Conservation (phyloP, 2,888 invertebrate species). For the Luperina testacea region DNA sequence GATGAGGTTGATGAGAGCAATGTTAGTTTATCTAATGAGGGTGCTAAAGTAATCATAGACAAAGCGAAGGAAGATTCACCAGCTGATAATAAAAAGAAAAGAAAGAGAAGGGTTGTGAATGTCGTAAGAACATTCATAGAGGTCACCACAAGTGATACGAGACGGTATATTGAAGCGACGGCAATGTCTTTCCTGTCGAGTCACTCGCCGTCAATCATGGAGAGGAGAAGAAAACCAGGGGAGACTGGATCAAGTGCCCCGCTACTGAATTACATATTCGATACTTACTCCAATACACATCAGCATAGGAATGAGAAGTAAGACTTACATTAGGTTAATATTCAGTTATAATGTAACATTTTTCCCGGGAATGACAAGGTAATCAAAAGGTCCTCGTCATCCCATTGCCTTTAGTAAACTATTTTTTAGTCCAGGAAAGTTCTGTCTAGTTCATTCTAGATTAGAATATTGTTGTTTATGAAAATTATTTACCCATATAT, state of each 20-base stretch:
- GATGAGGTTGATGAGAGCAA: conserved; percentile 53
- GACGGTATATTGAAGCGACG: conserved; percentile 67
- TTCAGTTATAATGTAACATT: not conserved
- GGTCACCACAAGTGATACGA: conserved; percentile 63
- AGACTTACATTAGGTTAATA: conserved; percentile 53
- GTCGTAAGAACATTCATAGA: conserved; percentile 70
- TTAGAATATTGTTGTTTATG: not conserved
- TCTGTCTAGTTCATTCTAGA: not conserved
- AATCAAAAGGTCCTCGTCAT: not conserved
- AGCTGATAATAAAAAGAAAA: conserved; percentile 72
- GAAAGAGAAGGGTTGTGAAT: conserved; percentile 80
- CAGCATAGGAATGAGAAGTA: conserved; percentile 86
- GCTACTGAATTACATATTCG: conserved; percentile 86
- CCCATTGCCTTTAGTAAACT: not conserved
- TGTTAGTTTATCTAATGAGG: conserved; percentile 65
- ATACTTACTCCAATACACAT: conserved; percentile 86
- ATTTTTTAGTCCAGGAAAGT: not conserved
- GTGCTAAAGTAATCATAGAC: conserved; percentile 74
- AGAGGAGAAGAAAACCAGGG: conserved; percentile 81
- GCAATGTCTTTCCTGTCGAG: conserved; percentile 70
- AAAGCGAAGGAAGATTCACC: conserved; percentile 37
- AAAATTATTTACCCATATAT: not conserved
- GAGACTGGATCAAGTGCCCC: conserved; percentile 87
- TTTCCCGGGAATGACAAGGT: not conserved
- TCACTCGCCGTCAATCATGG: conserved; percentile 72